Base-by-base conservation (phyloP, 2,113 vertebrate genomes). In the Burhinus bistriatus region DNA sequence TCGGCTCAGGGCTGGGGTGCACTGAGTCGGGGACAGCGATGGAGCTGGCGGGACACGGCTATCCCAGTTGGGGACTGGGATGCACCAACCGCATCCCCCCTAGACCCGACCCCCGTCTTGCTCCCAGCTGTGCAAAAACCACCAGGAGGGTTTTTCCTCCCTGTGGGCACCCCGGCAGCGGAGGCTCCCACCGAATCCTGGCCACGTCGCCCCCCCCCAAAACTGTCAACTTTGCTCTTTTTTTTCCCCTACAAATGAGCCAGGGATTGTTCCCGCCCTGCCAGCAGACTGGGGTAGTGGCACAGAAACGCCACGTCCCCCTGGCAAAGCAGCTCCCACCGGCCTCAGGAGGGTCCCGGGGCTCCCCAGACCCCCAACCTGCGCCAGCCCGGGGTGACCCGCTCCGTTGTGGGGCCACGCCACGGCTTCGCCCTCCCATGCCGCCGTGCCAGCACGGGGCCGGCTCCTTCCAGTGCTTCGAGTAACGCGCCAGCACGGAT, bases 401-500 rank as follows among this genome's bases (percentile, higher is more conserved):
- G 42, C 73, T 25, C 12, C 3, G 0, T 66, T 7, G 6, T 0
- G 1, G 38, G 54, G 30, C 42, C 9, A 1, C 8, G 30, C 30
- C 66, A 11, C 0, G 3, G 18, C 66, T 70, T 62, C 2, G 2
- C 55, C 55, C 73, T 18, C 65, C 62, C 2, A 5, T 19, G 44
- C 47, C 10, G 2, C 51, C 15, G 7, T 18, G n/a, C 47, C 10
- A 4, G 42, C 23, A 6, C 17, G 3, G 55, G 9, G 42, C 21
- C 4, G 3, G 27, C 25, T n/a, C 47, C 54, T 61, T 61, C 54
- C 90, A 38, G 59, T 3, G 13, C 89, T 94, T 93, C 72, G 87
- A 94, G 87, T 91, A 92, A 89, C 47, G 42, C 87, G 4, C 4
- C 96, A 87, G 90, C 95, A 96, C 84, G 55, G 92, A 78, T 84